These are phyloP conservation scores for Glomeris maerens DNA, from an alignment of 1,140 invertebrate genomes.

Conservation along the genomic window DNA sequence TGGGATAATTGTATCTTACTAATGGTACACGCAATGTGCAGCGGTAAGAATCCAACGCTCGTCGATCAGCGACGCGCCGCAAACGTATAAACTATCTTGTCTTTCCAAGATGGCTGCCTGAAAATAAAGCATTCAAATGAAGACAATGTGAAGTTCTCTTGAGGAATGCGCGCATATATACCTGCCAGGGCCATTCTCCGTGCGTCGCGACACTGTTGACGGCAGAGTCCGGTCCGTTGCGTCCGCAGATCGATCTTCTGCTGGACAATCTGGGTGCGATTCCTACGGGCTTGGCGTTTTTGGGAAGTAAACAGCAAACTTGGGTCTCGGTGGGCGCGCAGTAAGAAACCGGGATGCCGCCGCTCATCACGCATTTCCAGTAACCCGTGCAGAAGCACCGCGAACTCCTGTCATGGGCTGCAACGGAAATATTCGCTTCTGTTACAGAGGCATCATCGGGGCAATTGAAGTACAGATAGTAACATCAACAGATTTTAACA, in stretches of 20 bases:
- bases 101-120: constrained; percentile 35
- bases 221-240: constrained; percentile 24
- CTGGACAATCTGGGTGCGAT: constrained; percentile 22
- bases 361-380: constrained; percentile 31
- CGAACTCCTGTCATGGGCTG: too few relatives aligned
- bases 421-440: too few relatives aligned
- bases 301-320: constrained; percentile 33
- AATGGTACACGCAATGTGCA: constrained; percentile 42
- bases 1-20: constrained; percentile 26
- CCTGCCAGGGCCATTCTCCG: constrained; percentile 37
- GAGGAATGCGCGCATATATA: constrained; percentile 21
- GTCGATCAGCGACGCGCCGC: constrained; percentile 40
- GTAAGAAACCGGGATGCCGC: constrained; percentile 31
- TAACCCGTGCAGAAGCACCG: constrained; percentile 34
- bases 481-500: too few relatives aligned
- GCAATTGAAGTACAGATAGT: too few relatives aligned
- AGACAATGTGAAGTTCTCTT: background rate
- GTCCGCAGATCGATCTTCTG: constrained; percentile 22
- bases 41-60: constrained; percentile 41
- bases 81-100: constrained; percentile 34
- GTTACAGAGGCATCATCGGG: too few relatives aligned
- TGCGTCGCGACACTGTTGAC: constrained; percentile 23
- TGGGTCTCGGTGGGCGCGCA: constrained; percentile 31
- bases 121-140: constrained; percentile 6
- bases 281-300: constrained; percentile 24